These are phyloP conservation scores for Crotalus horridus DNA, from an alignment of 2,113 vertebrate genomes.

Conservation along the genomic window DNA sequence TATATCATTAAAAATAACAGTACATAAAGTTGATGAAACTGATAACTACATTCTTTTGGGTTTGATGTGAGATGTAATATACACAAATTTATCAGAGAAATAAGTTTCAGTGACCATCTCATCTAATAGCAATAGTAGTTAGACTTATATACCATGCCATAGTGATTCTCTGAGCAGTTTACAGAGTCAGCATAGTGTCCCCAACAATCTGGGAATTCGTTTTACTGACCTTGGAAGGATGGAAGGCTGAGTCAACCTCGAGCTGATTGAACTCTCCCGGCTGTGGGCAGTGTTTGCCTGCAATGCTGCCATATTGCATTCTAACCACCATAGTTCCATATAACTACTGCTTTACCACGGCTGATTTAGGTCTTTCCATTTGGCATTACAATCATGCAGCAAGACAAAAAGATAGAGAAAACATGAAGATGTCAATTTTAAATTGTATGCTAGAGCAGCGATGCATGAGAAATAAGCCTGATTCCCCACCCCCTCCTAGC, in stretches of 20 bases:
- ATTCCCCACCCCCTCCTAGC: not conserved
- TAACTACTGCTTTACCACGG: not conserved
- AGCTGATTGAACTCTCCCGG: not conserved
- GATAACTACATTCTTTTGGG: not conserved
- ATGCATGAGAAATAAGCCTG: not conserved
- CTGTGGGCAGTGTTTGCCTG: not conserved
- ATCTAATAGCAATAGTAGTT: not conserved
- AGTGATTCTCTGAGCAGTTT: not conserved
- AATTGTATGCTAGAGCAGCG: not conserved
- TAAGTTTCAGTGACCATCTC: slow-evolving; percentile 20
- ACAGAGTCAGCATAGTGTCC: not conserved
- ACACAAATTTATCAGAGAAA: slow-evolving; percentile 44
- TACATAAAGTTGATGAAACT: not conserved
- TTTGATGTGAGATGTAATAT: slow-evolving; percentile 26
- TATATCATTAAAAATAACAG: not conserved
- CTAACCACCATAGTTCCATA: not conserved
- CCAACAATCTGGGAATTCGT: not conserved
- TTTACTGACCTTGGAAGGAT: not conserved
- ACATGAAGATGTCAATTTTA: not conserved
- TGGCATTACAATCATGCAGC: not conserved
- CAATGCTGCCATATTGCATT: not conserved
- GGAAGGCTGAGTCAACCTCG: not conserved
- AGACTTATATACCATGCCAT: not conserved
- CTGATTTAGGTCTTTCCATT: not conserved
- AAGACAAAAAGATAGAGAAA: not conserved